These are phyloP conservation scores for Hydractinia echinata DNA, from an alignment of 30 jellyfish, hydroid and myxozoan genomes.

Conservation along the genomic window DNA sequence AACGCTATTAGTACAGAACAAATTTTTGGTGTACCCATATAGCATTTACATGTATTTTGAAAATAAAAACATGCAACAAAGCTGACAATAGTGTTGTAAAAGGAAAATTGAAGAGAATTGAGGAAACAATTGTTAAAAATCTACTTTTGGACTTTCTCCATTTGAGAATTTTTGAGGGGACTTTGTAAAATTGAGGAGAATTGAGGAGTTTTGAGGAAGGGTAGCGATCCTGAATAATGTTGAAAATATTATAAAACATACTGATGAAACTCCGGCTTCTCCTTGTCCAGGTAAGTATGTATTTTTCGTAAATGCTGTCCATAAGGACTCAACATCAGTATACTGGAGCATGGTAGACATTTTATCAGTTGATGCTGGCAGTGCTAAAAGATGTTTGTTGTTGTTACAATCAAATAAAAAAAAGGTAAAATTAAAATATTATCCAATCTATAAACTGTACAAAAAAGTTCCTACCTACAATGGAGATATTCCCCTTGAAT, in stretches of 20 bases:
- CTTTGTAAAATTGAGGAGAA: too few species aligned
- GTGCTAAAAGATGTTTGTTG: constrained; percentile 26
- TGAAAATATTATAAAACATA: neutral
- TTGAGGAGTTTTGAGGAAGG: too few species aligned
- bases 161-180: too few species aligned
- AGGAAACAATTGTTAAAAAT: too few species aligned
- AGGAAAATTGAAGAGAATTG: too few species aligned
- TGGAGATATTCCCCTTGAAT: constrained; percentile 72
- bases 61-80: too few species aligned
- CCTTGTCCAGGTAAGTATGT: constrained; percentile 89
- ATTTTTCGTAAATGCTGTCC: constrained; percentile 53
- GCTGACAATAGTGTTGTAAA: too few species aligned
- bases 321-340: constrained; percentile 47
- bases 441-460: too few species aligned
- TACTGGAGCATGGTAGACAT: constrained; percentile 67
- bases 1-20: too few species aligned
- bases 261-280: constrained; percentile 66
- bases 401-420: too few species aligned
- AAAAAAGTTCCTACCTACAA: constrained; percentile 46
- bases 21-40: neutral
- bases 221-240: neutral
- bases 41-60: neutral
- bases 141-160: too few species aligned
- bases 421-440: too few species aligned
- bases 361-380: constrained; percentile 45